These are phyloP conservation scores for Brachionus rubens DNA, from an alignment of 1,140 invertebrate species.

Conservation along the genomic window DNA sequence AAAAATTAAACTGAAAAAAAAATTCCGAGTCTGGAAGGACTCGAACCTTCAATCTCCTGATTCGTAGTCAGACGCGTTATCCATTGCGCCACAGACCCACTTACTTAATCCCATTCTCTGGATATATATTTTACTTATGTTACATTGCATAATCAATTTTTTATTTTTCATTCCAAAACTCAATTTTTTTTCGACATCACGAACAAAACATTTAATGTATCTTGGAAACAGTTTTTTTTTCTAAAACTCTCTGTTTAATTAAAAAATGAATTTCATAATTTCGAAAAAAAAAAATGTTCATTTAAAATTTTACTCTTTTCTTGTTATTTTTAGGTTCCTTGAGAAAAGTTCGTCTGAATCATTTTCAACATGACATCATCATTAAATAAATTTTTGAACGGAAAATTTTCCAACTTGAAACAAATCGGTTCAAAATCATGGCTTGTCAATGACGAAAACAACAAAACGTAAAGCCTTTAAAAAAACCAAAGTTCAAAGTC, in stretches of 20 bases:
- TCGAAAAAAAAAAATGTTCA: no score
- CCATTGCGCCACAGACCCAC: slow-evolving; percentile 47
- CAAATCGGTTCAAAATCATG: slow-evolving; percentile 24
- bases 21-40: slow-evolving; percentile 43
- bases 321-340: no score
- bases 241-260: no score
- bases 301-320: no score
- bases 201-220: no score
- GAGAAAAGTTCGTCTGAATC: no score
- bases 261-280: not conserved
- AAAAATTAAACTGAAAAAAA: not conserved
- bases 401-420: slow-evolving; percentile 26
- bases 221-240: no score
- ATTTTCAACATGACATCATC: slow-evolving; percentile 19
- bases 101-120: not conserved
- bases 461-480: not conserved
- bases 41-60: slow-evolving; percentile 47
- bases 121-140: no score
- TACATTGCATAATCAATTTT: no score
- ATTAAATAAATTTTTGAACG: not conserved
- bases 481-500: not conserved
- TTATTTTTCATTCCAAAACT: no score
- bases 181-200: no score
- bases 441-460: not conserved
- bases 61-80: slow-evolving; percentile 47